Conservation (phyloP, 2,113 vertebrate species). For the Hucho hucho region DNA sequence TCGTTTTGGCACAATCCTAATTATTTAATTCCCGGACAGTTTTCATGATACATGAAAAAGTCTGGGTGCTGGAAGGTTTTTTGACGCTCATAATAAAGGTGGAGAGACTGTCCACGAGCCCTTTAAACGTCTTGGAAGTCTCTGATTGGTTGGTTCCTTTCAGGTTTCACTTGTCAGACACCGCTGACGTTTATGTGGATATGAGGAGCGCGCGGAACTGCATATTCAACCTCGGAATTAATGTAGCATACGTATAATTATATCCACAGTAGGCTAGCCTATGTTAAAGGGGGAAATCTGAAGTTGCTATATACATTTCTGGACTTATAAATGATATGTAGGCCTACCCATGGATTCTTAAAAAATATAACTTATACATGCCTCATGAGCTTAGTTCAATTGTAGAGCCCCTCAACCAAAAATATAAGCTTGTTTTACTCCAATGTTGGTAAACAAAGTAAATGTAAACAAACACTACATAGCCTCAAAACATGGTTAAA, state of each 20-base stretch:
- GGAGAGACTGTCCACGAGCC: slow-evolving; percentile 52
- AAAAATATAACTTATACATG: too few relatives aligned
- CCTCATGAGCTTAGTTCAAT: too few relatives aligned
- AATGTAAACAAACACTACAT: too few relatives aligned
- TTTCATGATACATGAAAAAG: background rate
- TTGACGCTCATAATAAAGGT: slow-evolving; percentile 46
- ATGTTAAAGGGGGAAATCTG: background rate
- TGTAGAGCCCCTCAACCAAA: too few relatives aligned
- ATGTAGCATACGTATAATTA: too few relatives aligned
- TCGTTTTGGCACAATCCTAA: background rate
- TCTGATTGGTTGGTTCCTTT: slow-evolving; percentile 65
- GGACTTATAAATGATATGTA: too few relatives aligned
- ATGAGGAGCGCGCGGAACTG: background rate
- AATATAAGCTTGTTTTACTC: too few relatives aligned
- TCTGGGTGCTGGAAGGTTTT: slow-evolving; percentile 21
- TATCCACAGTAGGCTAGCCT: background rate
- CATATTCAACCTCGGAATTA: too few relatives aligned
- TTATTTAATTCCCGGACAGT: background rate
- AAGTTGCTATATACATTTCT: background rate
- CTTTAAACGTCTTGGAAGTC: slow-evolving; percentile 49
- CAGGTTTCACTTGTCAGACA: slow-evolving; percentile 47
- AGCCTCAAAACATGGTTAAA: too few relatives aligned
- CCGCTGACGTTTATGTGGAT: background rate
- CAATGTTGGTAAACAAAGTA: too few relatives aligned
- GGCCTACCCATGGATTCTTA: too few relatives aligned